Percentiles rank a stretch among this genome's conserved stretches.
Evolutionary conservation across 2,888 invertebrate genomes (phyloP).

Genomic region (Brassicogethes aeneus): DNA sequence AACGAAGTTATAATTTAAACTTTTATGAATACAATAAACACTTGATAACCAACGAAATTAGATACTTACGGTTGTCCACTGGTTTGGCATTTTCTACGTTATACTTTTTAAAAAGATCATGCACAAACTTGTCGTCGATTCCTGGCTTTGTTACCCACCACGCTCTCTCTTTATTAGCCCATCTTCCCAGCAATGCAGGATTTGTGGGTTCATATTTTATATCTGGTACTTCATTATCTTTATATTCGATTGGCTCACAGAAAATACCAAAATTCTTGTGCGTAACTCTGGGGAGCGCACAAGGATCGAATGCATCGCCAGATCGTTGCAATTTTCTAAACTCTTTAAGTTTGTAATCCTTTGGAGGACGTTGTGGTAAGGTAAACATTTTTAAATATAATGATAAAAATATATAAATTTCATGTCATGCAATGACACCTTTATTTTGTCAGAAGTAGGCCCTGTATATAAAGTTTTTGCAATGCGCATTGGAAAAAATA

Average conservation of each 20-base stretch:
- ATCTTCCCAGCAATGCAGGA: slow-evolving; percentile 36
- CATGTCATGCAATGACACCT: too few relatives aligned
- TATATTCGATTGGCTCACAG: slow-evolving; percentile 41
- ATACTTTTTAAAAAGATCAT: slow-evolving; percentile 43
- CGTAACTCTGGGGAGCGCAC: slow-evolving; percentile 41
- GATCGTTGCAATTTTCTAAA: slow-evolving; percentile 29
- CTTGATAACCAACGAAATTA: too few relatives aligned
- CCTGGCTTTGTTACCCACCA: slow-evolving; percentile 51
- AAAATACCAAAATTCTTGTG: slow-evolving; percentile 43
- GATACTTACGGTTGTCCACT: too few relatives aligned
- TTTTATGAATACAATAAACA: too few relatives aligned
- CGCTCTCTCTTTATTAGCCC: slow-evolving; percentile 44
- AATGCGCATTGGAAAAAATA: too few relatives aligned
- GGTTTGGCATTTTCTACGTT: too few relatives aligned
- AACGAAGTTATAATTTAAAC: too few relatives aligned
- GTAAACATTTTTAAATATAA: slow-evolving; percentile 29
- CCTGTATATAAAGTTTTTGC: too few relatives aligned
- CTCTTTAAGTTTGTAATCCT: slow-evolving; percentile 31
- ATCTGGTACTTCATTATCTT: slow-evolving; percentile 40
- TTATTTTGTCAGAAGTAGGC: too few relatives aligned
- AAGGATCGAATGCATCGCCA: slow-evolving; percentile 41
- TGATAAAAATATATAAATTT: neutral
- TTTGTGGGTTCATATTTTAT: slow-evolving; percentile 14
- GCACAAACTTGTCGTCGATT: slow-evolving; percentile 44
- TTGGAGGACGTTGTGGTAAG: slow-evolving; percentile 33